Conservation (phyloP, 2,797 vertebrate species). For the Delichon dasypus region DNA sequence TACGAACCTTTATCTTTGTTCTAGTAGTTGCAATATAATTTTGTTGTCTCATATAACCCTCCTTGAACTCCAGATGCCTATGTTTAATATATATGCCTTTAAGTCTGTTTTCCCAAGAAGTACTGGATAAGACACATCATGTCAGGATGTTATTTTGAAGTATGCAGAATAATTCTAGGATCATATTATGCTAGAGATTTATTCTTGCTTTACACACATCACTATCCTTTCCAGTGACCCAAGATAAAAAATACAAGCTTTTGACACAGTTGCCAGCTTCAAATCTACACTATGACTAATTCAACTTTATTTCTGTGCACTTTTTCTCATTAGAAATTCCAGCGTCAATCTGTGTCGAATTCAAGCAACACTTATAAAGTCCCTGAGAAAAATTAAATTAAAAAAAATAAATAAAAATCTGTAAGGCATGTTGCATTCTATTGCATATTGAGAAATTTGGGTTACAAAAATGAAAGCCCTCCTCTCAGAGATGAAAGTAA, state of each 20-base stretch:
- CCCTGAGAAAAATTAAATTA: not conserved
- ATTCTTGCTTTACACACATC: not conserved
- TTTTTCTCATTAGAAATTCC: constrained; percentile 12
- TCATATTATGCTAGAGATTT: not conserved
- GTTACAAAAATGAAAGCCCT: constrained; percentile 25
- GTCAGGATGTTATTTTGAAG: not conserved
- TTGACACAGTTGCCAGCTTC: not conserved
- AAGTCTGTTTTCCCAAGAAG: not conserved
- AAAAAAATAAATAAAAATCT: not conserved
- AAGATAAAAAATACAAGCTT: constrained; percentile 4
- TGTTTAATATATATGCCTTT: not conserved
- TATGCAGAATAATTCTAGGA: not conserved
- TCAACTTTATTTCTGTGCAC: not conserved
- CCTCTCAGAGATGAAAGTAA: constrained; percentile 32
- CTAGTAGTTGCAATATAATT: not conserved
- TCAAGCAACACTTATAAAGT: not conserved
- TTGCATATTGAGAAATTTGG: not conserved
- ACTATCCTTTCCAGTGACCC: not conserved
- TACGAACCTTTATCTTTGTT: not conserved
- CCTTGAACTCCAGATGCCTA: not conserved
- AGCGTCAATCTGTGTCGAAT: not conserved
- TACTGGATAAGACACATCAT: not conserved
- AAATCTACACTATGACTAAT: not conserved
- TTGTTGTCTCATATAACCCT: not conserved
- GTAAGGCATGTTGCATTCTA: not conserved